These are phyloP conservation scores for Phyllostomus discolor DNA, from an alignment of 2,113 vertebrate genomes.

Conservation along the genomic window DNA sequence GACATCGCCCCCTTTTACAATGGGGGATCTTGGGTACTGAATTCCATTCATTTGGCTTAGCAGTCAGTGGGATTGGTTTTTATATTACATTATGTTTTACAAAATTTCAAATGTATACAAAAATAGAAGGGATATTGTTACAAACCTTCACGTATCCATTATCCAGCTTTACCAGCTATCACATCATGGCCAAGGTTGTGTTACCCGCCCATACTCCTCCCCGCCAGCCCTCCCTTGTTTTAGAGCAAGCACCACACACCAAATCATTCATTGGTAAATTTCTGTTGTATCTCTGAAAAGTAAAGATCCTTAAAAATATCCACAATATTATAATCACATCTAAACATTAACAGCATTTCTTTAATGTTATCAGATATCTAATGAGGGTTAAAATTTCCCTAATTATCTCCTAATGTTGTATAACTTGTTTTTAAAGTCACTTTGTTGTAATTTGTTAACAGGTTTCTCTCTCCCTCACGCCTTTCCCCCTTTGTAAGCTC, in stretches of 20 bases:
- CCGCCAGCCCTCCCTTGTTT: not conserved
- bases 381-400: not conserved
- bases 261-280: not conserved
- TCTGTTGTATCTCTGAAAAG: not conserved
- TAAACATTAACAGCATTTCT: not conserved
- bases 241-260: not conserved
- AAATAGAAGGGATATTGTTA: not conserved
- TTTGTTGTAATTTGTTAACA: not conserved
- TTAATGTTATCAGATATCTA: slow-evolving; percentile 6
- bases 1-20: not conserved
- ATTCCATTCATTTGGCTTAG: not conserved
- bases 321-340: not conserved
- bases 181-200: not conserved
- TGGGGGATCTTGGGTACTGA: not conserved
- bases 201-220: not conserved
- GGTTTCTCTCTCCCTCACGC: not conserved
- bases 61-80: not conserved
- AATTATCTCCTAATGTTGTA: not conserved
- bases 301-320: not conserved
- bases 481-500: not conserved
- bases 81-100: not conserved
- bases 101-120: not conserved
- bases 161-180: not conserved
- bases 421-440: not conserved
- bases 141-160: not conserved